Evolutionary conservation across 2,888 invertebrate genomes (phyloP), one percentile per base, ranked within the genome.

Genomic region (Eilema griseolum): DNA sequence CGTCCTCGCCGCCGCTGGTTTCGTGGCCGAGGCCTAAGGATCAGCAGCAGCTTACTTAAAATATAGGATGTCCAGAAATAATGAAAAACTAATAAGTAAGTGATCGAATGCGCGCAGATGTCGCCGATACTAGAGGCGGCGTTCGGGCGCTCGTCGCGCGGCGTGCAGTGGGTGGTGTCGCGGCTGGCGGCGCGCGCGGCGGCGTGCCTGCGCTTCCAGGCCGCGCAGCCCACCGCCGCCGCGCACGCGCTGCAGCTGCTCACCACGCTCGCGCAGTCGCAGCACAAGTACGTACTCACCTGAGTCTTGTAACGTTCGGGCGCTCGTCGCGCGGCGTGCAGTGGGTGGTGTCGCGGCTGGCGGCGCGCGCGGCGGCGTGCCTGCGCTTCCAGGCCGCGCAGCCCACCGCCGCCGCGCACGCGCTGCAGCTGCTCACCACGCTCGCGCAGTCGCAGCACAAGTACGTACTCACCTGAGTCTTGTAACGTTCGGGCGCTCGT

Each of bases 301-400:
- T 91, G n/a, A 73, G 93, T 60, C 91, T 90, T 77, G 85, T 85
- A 60, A 92, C 93, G 74, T 95, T 94, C 86, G 92, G 93, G 0
- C 84, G 86, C 14, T 81, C 85, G n/a, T 37, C 37, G 37, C 37
- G 12, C 14, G 37, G 14, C 37, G 37, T 3, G 37, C 2, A 11
- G 37, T 37, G 14, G 95, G 37, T 12, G 37, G 37, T 37, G 37
- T 1, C 37, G 37, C 37, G 37, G 37, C 37, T 93, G 72, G 90
- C 92, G 73, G 80, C 83, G 14, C 92, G 94, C 72, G 93, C 90
- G 63, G 88, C 80, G 65, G 72, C 89, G 20, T 87, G 88, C 61
- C 86, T 95, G 77, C 87, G 90, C 0, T 90, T 91, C 76, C 83
- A 90, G 72, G 76, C 87, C 69, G 75, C 91, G 66, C 81, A 87